Percentiles rank a stretch among this genome's conserved stretches.
phyloP scores from a whole-genome alignment of 37 sponge, comb jelly and placozoan species.

The Spongia lamella region DNA sequence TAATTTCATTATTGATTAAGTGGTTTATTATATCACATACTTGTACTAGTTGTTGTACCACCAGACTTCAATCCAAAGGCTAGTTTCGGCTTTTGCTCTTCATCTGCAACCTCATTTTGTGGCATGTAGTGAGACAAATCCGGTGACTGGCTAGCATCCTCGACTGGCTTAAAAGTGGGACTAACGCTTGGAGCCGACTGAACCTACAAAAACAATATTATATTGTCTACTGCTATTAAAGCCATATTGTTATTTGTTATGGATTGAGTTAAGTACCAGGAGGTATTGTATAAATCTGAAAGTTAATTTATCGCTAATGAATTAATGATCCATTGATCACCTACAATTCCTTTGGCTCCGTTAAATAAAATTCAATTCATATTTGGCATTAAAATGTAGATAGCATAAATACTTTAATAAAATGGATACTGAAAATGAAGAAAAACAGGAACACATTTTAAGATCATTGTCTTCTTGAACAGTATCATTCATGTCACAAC shows the following conservation, averaged over 20 bases:
- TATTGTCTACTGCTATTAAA: background rate
- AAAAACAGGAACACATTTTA: no score
- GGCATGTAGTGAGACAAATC: background rate
- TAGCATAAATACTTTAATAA: no score
- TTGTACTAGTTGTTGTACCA: background rate
- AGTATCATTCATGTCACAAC: no score
- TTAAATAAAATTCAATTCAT: no score
- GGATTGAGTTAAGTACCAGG: no score
- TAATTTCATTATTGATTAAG: background rate
- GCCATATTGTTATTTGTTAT: background rate
- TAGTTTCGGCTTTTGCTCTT: slow-evolving; percentile 49
- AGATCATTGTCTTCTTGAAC: no score
- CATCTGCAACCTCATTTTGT: background rate
- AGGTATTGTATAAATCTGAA: no score
- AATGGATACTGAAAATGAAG: no score
- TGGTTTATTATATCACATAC: no score
- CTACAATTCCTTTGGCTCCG: no score
- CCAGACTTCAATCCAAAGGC: slow-evolving; percentile 49
- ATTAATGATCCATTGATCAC: no score
- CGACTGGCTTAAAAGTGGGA: slow-evolving; percentile 15
- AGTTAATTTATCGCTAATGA: background rate
- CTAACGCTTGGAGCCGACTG: slow-evolving; percentile 62
- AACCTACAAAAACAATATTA: slow-evolving; percentile 30
- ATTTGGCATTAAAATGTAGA: no score
- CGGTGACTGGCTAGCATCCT: slow-evolving; percentile 24